Percentiles rank a stretch among this genome's conserved stretches.
These are phyloP conservation scores for Anguilla pacifica DNA, from an alignment of 2,797 vertebrate species.

Conservation along the genomic window DNA sequence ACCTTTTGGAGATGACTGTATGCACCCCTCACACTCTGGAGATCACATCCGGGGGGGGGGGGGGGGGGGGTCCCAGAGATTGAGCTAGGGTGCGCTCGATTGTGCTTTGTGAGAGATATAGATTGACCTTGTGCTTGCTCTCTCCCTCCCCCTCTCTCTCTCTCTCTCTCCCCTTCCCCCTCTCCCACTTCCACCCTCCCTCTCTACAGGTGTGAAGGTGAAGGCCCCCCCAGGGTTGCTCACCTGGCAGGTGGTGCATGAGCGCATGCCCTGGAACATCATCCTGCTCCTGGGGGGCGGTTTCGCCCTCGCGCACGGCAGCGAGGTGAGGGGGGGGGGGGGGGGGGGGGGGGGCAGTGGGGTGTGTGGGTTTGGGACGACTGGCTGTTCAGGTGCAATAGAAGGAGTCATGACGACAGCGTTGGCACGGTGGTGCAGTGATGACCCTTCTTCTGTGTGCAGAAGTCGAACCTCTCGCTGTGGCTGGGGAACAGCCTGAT, in stretches of 20 bases:
- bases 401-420: too few species aligned
- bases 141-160: neutral
- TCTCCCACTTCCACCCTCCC: neutral
- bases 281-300: conserved; percentile 89
- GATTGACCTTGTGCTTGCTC: too few species aligned
- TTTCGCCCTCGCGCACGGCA: conserved; percentile 88
- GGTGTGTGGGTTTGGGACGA: too few species aligned
- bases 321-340: conserved; percentile 73
- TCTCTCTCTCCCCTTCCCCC: too few species aligned
- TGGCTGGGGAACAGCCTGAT: conserved; percentile 72
- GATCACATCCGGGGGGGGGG: too few species aligned
- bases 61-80: neutral
- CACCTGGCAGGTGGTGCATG: conserved; percentile 78
- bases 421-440: too few species aligned
- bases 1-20: neutral
- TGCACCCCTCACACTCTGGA: too few species aligned
- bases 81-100: neutral
- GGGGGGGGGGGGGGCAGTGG: neutral
- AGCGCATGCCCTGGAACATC: conserved; percentile 92
- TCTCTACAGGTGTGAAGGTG: neutral
- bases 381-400: too few species aligned
- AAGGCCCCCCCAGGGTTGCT: conserved; percentile 20
- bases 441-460: neutral
- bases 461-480: conserved; percentile 67
- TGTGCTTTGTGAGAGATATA: neutral